These are phyloP conservation scores for Cantharis rufa DNA, from an alignment of 2,888 invertebrate species.

Conservation along the genomic window DNA sequence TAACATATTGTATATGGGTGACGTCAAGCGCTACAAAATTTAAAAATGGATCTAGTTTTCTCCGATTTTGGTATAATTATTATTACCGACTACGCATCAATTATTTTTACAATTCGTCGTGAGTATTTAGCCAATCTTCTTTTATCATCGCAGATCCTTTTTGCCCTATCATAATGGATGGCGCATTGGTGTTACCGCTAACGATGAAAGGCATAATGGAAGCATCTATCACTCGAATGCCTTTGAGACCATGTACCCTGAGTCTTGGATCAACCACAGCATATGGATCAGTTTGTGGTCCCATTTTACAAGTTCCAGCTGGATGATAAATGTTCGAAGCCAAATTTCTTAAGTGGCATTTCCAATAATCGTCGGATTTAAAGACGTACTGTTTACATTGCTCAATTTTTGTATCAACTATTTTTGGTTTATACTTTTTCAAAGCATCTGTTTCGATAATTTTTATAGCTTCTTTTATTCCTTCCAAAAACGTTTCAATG, in stretches of 20 bases:
- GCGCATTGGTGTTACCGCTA: conserved; percentile 63
- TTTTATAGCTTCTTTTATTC: background rate
- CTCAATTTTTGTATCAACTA: background rate
- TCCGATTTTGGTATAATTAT: no score
- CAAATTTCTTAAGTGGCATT: conserved; percentile 52
- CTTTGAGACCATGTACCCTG: conserved; percentile 67
- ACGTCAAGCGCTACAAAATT: no score
- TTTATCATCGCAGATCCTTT: conserved; percentile 58
- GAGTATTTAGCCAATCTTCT: conserved; percentile 41
- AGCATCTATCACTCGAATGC: conserved; percentile 75
- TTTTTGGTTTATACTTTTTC: background rate
- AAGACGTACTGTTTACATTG: conserved; percentile 45
- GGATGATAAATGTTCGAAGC: conserved; percentile 32
- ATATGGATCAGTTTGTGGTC: conserved; percentile 71
- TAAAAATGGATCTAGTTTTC: no score
- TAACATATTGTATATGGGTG: no score
- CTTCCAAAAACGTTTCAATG: background rate
- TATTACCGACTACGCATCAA: no score
- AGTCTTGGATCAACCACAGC: conserved; percentile 74
- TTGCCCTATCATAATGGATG: conserved; percentile 55
- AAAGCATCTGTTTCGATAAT: conserved; percentile 1
- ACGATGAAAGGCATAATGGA: conserved; percentile 77
- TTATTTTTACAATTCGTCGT: conserved; percentile 38
- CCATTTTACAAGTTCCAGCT: conserved; percentile 66
- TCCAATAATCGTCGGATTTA: conserved; percentile 59